Evolutionary conservation across 2,113 vertebrate genomes (phyloP).

Genomic region (Zapus hudsonius): DNA sequence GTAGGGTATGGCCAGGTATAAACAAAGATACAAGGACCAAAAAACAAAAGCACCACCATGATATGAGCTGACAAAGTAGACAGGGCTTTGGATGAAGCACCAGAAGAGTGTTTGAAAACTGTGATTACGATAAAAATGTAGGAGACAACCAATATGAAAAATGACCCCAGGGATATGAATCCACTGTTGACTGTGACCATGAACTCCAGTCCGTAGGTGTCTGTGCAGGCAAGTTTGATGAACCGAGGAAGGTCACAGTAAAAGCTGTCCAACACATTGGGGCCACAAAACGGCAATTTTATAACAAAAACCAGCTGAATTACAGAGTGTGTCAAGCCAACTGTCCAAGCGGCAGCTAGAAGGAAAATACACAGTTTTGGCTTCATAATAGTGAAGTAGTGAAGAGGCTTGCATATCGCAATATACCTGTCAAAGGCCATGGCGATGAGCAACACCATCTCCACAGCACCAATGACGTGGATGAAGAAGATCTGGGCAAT

Average conservation of each 20-base stretch:
- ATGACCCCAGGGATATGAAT: background rate
- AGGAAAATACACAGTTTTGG: background rate
- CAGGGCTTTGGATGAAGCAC: background rate
- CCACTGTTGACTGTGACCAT: conserved; percentile 28
- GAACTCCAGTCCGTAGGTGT: background rate
- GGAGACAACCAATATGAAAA: background rate
- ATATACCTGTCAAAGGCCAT: conserved; percentile 74
- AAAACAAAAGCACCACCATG: background rate
- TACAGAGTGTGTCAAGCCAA: background rate
- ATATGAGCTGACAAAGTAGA: background rate
- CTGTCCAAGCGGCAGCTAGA: background rate
- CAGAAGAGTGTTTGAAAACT: background rate
- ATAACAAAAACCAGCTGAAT: background rate
- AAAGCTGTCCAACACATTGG: conserved; percentile 10
- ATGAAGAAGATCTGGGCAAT: background rate
- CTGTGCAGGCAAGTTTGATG: background rate
- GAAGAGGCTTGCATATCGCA: conserved; percentile 65
- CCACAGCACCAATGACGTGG: background rate
- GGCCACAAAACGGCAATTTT: conserved; percentile 7
- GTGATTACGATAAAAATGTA: background rate
- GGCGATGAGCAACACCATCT: conserved; percentile 46
- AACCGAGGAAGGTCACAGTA: conserved; percentile 23
- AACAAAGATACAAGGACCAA: background rate
- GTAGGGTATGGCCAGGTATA: background rate
- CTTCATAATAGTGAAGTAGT: conserved; percentile 48